Evolutionary conservation across 2,113 vertebrate genomes (phyloP).

Genomic region (Channa maculata): DNA sequence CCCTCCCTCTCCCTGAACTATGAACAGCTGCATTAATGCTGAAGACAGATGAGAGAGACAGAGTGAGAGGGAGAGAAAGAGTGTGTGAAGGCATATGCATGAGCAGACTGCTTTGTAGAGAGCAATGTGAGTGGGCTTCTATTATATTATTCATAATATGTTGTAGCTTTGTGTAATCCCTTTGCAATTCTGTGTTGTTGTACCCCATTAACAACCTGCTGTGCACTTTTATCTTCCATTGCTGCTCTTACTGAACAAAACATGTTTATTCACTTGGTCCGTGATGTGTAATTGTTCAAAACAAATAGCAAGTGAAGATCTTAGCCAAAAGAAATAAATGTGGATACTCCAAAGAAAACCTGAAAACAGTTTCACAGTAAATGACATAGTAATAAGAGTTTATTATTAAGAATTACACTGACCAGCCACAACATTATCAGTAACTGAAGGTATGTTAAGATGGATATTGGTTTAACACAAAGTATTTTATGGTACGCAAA

Average conservation of each 20-base stretch:
- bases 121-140: slow-evolving; percentile 4
- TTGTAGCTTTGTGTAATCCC: slow-evolving; percentile 5
- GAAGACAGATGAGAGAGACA: background rate
- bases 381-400: too few species aligned
- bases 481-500: too few species aligned
- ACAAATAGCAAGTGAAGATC: background rate
- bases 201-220: slow-evolving; percentile 4
- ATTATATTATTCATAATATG: slow-evolving; percentile 27
- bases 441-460: too few species aligned
- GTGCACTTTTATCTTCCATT: background rate
- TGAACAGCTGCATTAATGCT: slow-evolving; percentile 10
- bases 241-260: background rate
- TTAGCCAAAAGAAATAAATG: too few species aligned
- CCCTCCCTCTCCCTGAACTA: background rate
- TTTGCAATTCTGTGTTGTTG: background rate
- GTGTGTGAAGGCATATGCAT: background rate
- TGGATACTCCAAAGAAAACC: too few species aligned
- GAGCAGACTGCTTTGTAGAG: background rate
- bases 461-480: too few species aligned
- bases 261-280: background rate
- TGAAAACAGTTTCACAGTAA: too few species aligned
- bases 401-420: too few species aligned
- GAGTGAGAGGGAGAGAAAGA: background rate
- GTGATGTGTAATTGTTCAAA: background rate
- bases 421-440: too few species aligned